A percentile compares a stretch with the other conserved stretches of the same genome.
These are phyloP conservation scores for Trigoniulus corallinus DNA, from an alignment of 1,140 invertebrate genomes.

Conservation along the genomic window DNA sequence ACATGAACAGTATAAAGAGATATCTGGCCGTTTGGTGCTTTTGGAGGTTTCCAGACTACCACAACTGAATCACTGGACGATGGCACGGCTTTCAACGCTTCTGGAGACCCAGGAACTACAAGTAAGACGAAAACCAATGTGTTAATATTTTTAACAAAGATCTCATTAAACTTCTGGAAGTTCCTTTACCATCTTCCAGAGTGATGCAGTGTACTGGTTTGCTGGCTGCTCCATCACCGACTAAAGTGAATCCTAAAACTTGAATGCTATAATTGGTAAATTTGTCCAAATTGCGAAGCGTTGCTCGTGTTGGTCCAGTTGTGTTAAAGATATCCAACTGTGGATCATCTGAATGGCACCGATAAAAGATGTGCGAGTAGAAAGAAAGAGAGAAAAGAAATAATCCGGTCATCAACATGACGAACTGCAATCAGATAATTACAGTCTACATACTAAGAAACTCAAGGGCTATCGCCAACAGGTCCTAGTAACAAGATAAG, in stretches of 20 bases:
- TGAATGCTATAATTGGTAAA: conserved; percentile 96
- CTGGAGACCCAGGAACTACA: conserved; percentile 75
- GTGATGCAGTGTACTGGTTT: conserved; percentile 82
- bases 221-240: conserved; percentile 86
- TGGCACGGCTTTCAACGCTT: conserved; percentile 77
- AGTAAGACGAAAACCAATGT: conserved; percentile 17
- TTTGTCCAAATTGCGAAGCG: conserved; percentile 53
- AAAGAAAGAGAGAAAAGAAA: too few species aligned
- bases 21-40: conserved; percentile 79
- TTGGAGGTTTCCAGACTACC: conserved; percentile 82
- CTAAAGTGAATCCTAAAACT: conserved; percentile 82
- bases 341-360: too few species aligned
- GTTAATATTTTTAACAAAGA: neutral
- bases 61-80: conserved; percentile 80
- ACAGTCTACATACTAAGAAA: too few species aligned
- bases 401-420: too few species aligned
- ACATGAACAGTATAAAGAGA: conserved; percentile 63
- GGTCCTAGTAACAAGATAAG: too few species aligned
- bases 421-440: too few species aligned
- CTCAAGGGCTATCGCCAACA: too few species aligned
- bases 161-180: neutral
- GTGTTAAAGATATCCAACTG: too few species aligned
- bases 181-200: conserved; percentile 70
- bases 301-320: neutral
- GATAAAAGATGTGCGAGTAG: too few species aligned